Evolutionary conservation across 2,113 vertebrate genomes (phyloP).

Genomic region (Rhabdomys dilectus): DNA sequence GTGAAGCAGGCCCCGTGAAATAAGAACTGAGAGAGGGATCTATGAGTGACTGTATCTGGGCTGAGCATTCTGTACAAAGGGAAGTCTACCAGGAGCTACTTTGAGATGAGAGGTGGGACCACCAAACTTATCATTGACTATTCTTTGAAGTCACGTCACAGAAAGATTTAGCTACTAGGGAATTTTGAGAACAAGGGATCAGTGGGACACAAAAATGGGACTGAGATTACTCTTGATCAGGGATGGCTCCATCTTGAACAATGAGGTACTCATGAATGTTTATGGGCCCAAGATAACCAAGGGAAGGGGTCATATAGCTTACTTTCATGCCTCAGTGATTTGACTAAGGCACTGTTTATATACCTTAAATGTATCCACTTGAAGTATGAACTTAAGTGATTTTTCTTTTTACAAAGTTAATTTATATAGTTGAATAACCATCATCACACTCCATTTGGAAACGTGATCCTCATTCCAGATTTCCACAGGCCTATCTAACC

Average conservation of each 20-base stretch:
- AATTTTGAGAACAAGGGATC: neutral
- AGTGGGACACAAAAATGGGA: neutral
- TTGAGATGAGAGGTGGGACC: neutral
- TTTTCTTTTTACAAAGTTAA: neutral
- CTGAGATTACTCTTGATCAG: neutral
- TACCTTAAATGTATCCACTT: neutral
- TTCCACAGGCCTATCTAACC: neutral
- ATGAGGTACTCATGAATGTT: fast-evolving
- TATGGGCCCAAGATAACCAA: neutral
- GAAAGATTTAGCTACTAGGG: neutral
- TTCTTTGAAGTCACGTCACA: neutral
- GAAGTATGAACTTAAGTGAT: neutral
- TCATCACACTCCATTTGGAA: neutral
- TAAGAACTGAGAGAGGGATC: too few species aligned
- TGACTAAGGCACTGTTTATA: neutral
- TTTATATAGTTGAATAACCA: neutral
- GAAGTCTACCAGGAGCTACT: fast-evolving
- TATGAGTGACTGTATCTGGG: too few species aligned
- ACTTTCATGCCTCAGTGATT: neutral
- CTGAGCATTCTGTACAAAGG: neutral
- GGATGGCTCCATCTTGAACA: neutral
- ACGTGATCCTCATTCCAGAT: neutral
- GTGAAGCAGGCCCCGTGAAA: neutral
- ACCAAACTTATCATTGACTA: fast-evolving
- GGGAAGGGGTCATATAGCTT: neutral